Percentiles rank a stretch among this genome's conserved stretches.
Evolutionary conservation across 2,113 vertebrate species (phyloP).

Genomic region (Noturus placidus): DNA sequence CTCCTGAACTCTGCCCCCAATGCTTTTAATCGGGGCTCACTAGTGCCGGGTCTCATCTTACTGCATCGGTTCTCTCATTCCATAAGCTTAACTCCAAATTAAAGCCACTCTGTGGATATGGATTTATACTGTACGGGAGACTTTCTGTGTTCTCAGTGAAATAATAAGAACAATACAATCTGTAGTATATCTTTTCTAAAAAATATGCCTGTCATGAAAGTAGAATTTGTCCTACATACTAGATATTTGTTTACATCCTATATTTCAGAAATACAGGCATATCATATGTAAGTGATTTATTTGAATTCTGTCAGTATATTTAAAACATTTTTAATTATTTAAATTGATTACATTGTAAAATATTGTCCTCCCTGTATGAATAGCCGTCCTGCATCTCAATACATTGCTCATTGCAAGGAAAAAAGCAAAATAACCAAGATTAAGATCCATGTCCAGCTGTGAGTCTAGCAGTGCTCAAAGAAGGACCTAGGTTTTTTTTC

Average conservation of each 20-base stretch:
- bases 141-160: background rate
- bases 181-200: slow-evolving; percentile 1
- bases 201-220: background rate
- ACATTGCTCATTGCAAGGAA: background rate
- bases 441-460: slow-evolving; percentile 32
- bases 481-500: slow-evolving; percentile 39
- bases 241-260: background rate
- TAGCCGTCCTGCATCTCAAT: background rate
- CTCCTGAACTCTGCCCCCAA: slow-evolving; percentile 54
- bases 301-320: background rate
- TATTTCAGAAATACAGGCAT: background rate
- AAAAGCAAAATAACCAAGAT: background rate
- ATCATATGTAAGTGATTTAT: background rate
- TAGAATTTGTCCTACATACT: background rate
- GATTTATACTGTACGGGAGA: background rate
- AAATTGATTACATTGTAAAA: background rate
- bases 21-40: slow-evolving; percentile 59
- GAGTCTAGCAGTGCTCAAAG: slow-evolving; percentile 36
- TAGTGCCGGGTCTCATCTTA: slow-evolving; percentile 44
- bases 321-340: background rate
- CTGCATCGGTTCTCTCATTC: background rate
- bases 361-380: background rate
- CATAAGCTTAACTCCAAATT: background rate
- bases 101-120: background rate
- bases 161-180: slow-evolving; percentile 3